Evolutionary conservation across 1,140 invertebrate genomes (phyloP).

Genomic region (Tribolium madens): DNA sequence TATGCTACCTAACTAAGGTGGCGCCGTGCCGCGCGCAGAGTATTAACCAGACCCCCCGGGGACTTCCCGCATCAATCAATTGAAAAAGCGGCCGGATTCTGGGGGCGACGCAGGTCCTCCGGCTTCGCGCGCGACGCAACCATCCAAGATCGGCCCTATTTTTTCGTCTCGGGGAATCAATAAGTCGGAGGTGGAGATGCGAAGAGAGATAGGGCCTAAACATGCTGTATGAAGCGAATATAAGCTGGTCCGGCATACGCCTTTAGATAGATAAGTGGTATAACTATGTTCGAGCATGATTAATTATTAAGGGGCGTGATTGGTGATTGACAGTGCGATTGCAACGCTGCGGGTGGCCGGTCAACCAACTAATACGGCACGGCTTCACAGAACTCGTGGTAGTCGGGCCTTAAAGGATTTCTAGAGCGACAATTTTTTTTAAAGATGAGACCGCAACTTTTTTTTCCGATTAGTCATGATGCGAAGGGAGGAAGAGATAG

Average conservation of each 20-base stretch:
- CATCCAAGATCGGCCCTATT: background rate
- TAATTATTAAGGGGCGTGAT: conserved; percentile 65
- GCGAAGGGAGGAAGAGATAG: conserved; percentile 15
- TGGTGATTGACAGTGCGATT: conserved; percentile 65
- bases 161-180: conserved; percentile 12
- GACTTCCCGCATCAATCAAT: conserved; percentile 45
- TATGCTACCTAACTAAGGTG: conserved; percentile 49
- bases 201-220: conserved; percentile 15
- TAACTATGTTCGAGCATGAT: conserved; percentile 58
- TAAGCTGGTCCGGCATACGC: conserved; percentile 30
- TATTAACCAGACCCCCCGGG: conserved; percentile 48
- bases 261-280: conserved; percentile 41
- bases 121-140: background rate
- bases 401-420: background rate
- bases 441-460: conserved; percentile 17
- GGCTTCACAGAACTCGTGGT: background rate
- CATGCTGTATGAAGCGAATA: conserved; percentile 25
- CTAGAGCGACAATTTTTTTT: conserved; percentile 8
- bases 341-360: conserved; percentile 62
- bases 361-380: conserved; percentile 36
- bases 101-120: background rate
- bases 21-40: conserved; percentile 42
- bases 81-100: background rate
- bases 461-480: conserved; percentile 10
- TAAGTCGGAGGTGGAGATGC: conserved; percentile 20